Evolutionary conservation across 2,797 vertebrate genomes (phyloP).

Genomic region (Manis crassicaudata): DNA sequence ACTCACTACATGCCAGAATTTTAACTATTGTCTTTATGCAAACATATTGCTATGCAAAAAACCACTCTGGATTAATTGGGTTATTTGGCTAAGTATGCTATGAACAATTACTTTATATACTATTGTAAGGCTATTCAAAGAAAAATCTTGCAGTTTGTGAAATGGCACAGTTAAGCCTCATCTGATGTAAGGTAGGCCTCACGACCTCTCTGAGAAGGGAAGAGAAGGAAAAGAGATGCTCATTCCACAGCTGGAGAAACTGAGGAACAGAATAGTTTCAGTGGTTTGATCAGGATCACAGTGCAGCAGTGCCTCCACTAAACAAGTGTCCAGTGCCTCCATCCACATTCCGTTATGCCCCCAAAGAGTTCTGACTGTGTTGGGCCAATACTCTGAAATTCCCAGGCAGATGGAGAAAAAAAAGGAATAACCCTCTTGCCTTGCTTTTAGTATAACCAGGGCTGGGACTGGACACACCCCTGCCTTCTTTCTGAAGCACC

Average conservation of each 20-base stretch:
- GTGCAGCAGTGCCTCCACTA: not conserved
- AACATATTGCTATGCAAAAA: not conserved
- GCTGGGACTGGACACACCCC: not conserved
- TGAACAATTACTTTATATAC: slow-evolving; percentile 1
- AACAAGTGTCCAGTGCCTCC: not conserved
- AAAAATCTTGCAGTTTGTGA: slow-evolving; percentile 31
- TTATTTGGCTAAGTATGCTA: not conserved
- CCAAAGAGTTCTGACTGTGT: not conserved
- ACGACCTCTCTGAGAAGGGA: not conserved
- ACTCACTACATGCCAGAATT: not conserved
- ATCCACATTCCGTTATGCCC: not conserved
- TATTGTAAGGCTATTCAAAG: not conserved
- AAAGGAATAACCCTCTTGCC: not conserved
- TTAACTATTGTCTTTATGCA: not conserved
- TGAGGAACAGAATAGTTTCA: not conserved
- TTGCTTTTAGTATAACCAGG: not conserved
- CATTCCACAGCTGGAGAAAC: slow-evolving; percentile 16
- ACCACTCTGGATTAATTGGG: not conserved
- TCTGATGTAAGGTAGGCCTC: not conserved
- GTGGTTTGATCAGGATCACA: not conserved
- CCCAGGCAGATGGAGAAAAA: not conserved
- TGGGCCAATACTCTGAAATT: not conserved
- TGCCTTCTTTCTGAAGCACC: not conserved
- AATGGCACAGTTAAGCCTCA: not conserved
- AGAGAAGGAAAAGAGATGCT: not conserved